Percentiles rank a stretch among this genome's conserved stretches.
Conservation (phyloP, 2,797 vertebrate species). For the Lophius americanus region DNA sequence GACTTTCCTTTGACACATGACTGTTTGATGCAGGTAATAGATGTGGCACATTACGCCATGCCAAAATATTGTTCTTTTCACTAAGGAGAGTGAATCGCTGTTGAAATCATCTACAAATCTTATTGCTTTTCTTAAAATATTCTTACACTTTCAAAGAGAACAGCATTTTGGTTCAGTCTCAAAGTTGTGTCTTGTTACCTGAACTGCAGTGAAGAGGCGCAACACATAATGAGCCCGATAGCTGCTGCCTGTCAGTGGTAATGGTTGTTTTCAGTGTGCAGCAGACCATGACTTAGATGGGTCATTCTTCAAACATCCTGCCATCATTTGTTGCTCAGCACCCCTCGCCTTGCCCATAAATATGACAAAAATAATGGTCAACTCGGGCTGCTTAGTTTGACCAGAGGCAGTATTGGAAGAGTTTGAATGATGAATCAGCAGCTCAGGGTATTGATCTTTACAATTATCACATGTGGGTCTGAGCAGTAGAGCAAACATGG, state of each 20-base stretch:
- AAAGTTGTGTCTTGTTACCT: conserved; percentile 47
- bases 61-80: neutral
- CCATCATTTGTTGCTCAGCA: conserved; percentile 73
- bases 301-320: conserved; percentile 76
- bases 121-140: neutral
- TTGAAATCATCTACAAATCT: neutral
- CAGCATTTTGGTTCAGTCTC: conserved; percentile 22
- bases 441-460: conserved; percentile 70
- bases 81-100: neutral
- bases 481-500: conserved; percentile 59
- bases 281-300: conserved; percentile 54
- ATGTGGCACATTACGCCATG: neutral
- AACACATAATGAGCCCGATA: conserved; percentile 67
- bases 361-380: conserved; percentile 75
- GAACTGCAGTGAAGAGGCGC: conserved; percentile 51
- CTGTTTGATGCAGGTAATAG: neutral
- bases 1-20: neutral
- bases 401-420: conserved; percentile 57
- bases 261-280: conserved; percentile 76
- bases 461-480: conserved; percentile 66
- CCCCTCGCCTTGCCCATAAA: conserved; percentile 64
- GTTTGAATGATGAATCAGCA: conserved; percentile 72
- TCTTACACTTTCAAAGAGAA: neutral
- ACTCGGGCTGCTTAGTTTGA: conserved; percentile 72
- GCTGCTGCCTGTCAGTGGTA: conserved; percentile 74